Conservation (phyloP, 2,113 vertebrate genomes). For the Xenopus laevis region DNA sequence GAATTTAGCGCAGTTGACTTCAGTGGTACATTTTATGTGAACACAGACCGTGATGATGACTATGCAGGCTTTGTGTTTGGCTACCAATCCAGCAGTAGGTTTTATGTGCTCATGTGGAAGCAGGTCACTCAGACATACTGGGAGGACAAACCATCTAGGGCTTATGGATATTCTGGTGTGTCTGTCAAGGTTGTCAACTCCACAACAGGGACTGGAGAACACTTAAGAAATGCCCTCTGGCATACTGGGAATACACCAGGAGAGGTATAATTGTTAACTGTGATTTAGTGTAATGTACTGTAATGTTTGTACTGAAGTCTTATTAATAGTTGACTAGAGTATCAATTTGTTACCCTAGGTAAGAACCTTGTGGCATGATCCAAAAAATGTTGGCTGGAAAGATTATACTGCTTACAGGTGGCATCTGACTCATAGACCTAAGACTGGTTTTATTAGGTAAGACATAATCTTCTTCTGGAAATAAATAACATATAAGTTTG, state of each 20-base stretch:
- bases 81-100: conserved; percentile 94
- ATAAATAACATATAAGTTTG: no score
- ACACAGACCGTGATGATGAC: conserved; percentile 94
- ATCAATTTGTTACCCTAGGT: conserved; percentile 66
- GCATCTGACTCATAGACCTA: conserved; percentile 96
- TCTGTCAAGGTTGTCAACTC: conserved; percentile 97
- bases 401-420: conserved; percentile 98
- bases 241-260: conserved; percentile 92
- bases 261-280: conserved; percentile 70
- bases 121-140: conserved; percentile 98
- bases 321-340: neutral
- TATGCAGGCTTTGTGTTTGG: conserved; percentile 95
- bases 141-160: conserved; percentile 92
- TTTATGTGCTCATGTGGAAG: conserved; percentile 98
- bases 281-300: no score
- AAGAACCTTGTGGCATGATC: conserved; percentile 93
- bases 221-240: conserved; percentile 95
- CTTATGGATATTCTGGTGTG: conserved; percentile 93
- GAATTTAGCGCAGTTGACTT: conserved; percentile 95
- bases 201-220: conserved; percentile 86
- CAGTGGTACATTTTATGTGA: conserved; percentile 95
- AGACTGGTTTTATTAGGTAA: conserved; percentile 94
- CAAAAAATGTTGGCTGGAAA: conserved; percentile 96
- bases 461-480: neutral
- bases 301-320: no score